phyloP scores from a whole-genome alignment of 2,113 vertebrate genomes.

The Cricetomys ansorgei region DNA sequence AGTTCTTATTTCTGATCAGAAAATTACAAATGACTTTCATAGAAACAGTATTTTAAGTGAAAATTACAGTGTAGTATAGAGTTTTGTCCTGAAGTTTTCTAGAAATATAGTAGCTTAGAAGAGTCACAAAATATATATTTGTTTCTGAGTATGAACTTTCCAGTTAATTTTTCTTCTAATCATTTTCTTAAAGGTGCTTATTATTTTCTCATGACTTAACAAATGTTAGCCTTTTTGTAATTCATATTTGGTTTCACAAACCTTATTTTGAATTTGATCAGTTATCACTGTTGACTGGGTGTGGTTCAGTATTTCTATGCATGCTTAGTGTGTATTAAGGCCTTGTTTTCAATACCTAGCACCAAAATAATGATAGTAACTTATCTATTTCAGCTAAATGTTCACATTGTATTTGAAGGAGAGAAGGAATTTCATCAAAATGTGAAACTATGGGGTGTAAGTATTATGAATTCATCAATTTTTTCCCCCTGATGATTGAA shows the following conservation, averaged over 20 bases:
- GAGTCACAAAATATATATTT: not conserved
- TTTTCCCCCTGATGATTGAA: not conserved
- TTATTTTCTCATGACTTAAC: conserved; percentile 36
- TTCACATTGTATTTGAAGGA: conserved; percentile 96
- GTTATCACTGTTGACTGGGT: not conserved
- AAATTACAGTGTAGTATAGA: not conserved
- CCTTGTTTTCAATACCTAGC: not conserved
- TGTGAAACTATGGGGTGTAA: conserved; percentile 97
- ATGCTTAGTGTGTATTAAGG: not conserved
- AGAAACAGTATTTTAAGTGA: conserved; percentile 22
- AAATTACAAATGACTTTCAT: not conserved
- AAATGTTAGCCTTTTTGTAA: conserved; percentile 5
- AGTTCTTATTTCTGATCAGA: not conserved
- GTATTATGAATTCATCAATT: conserved; percentile 78
- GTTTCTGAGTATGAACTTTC: not conserved
- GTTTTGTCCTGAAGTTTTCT: conserved; percentile 20
- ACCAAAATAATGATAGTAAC: not conserved
- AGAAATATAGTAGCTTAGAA: not conserved
- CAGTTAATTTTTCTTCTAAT: not conserved
- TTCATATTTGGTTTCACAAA: not conserved
- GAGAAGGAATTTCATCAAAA: conserved; percentile 96
- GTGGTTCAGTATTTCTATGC: not conserved
- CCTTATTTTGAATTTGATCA: conserved; percentile 17
- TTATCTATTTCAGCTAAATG: conserved; percentile 90
- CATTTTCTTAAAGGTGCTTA: not conserved